phyloP scores from a whole-genome alignment of 2,113 vertebrate species.

The Cichladusa arquata region DNA sequence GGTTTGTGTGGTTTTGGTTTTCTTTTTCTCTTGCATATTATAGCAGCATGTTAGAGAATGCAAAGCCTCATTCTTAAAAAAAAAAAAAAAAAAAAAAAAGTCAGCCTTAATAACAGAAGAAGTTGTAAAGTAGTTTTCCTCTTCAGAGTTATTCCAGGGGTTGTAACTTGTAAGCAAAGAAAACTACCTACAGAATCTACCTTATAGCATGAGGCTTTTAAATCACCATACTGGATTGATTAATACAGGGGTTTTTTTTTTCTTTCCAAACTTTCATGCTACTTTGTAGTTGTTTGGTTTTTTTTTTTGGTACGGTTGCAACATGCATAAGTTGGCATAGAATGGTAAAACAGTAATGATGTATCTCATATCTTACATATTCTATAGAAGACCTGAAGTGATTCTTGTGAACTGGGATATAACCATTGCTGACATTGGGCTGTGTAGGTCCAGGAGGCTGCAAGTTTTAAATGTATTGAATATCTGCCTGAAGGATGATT shows the following conservation, averaged over 20 bases:
- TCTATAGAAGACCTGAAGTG: background rate
- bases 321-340: background rate
- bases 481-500: background rate
- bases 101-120: background rate
- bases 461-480: background rate
- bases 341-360: background rate
- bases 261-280: background rate
- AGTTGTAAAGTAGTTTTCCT: background rate
- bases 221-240: background rate
- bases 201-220: background rate
- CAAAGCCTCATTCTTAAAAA: background rate
- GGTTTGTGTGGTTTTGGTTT: background rate
- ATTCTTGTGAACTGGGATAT: background rate
- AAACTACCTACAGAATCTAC: background rate
- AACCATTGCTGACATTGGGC: background rate
- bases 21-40: background rate
- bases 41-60: background rate
- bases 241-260: background rate
- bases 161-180: background rate
- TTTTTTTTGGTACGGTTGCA: background rate
- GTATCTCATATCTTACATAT: background rate
- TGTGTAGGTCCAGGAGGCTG: background rate
- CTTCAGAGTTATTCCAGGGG: background rate
- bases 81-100: background rate
- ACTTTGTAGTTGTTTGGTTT: background rate